Conservation (phyloP, 1,140 invertebrate genomes). For the Calliopsis andreniformis region DNA sequence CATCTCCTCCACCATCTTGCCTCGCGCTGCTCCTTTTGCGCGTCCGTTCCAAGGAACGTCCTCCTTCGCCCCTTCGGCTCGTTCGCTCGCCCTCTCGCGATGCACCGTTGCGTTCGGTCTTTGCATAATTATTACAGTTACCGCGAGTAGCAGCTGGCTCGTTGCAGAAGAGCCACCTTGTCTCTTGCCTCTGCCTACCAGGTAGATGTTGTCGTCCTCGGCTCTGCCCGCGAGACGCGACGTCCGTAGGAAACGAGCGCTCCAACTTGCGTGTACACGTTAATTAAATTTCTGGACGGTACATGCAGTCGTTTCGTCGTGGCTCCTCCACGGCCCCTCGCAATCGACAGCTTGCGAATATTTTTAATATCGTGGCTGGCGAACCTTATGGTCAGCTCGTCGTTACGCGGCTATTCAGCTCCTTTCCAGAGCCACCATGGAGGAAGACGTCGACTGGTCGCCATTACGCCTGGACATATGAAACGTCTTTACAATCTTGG, state of each 20-base stretch:
- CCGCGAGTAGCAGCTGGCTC: slow-evolving; percentile 70
- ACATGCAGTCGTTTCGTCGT: slow-evolving; percentile 49
- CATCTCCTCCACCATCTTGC: slow-evolving; percentile 80
- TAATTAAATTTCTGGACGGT: slow-evolving; percentile 73
- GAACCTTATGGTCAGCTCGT: too few species aligned
- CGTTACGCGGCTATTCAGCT: not conserved
- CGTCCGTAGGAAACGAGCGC: not conserved
- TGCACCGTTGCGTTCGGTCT: slow-evolving; percentile 76
- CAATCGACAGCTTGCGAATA: slow-evolving; percentile 1
- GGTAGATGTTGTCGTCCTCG: slow-evolving; percentile 18
- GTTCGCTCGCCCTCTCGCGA: slow-evolving; percentile 49
- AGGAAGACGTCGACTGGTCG: too few species aligned
- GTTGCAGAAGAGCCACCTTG: slow-evolving; percentile 55
- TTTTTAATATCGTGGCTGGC: not conserved
- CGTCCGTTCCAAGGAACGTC: slow-evolving; percentile 64
- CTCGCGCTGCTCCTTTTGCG: slow-evolving; percentile 72
- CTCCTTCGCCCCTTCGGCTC: slow-evolving; percentile 54
- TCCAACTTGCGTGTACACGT: slow-evolving; percentile 58
- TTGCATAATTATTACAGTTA: slow-evolving; percentile 80
- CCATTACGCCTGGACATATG: not conserved
- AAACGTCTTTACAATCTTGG: not conserved
- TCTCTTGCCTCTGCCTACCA: slow-evolving; percentile 17
- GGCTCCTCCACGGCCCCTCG: not conserved
- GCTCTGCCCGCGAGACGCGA: too few species aligned
- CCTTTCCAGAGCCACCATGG: too few species aligned